These are phyloP conservation scores for Limnephilus marmoratus DNA, from an alignment of 2,888 invertebrate genomes.

Conservation along the genomic window DNA sequence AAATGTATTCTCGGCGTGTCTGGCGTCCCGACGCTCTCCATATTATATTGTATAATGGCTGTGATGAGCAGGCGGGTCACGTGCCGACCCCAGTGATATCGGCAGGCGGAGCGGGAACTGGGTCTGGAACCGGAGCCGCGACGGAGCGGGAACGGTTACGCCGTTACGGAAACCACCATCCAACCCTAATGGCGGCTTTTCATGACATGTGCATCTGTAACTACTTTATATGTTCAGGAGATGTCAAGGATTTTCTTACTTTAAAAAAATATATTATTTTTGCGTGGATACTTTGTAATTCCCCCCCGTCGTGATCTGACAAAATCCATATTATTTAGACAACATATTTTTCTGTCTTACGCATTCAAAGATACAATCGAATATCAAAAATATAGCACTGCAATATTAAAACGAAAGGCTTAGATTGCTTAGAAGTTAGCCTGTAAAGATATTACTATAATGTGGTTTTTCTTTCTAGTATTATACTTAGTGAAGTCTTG, in stretches of 20 bases:
- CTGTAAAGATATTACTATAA: too few species aligned
- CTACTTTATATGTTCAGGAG: neutral
- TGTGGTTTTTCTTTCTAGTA: too few species aligned
- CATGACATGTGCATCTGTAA: slow-evolving; percentile 21
- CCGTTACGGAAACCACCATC: neutral
- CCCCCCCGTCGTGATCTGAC: too few species aligned
- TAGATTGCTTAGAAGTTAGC: too few species aligned
- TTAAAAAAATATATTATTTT: neutral
- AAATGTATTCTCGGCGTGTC: slow-evolving; percentile 42
- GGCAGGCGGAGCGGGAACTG: slow-evolving; percentile 41
- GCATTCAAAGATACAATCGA: too few species aligned
- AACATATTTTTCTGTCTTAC: too few species aligned
- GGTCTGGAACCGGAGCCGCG: slow-evolving; percentile 1
- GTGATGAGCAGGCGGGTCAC: slow-evolving; percentile 62
- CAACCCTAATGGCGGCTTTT: neutral
- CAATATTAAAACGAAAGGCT: too few species aligned
- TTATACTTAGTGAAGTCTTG: too few species aligned
- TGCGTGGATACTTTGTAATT: too few species aligned
- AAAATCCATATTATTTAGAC: too few species aligned
- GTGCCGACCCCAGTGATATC: slow-evolving; percentile 61
- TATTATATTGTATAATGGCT: slow-evolving; percentile 21
- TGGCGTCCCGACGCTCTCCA: slow-evolving; percentile 20
- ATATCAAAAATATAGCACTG: too few species aligned
- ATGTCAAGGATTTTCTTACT: neutral
- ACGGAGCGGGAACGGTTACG: slow-evolving; percentile 47